Conservation (phyloP, 1,140 invertebrate species). For the Coptotermes formosanus region DNA sequence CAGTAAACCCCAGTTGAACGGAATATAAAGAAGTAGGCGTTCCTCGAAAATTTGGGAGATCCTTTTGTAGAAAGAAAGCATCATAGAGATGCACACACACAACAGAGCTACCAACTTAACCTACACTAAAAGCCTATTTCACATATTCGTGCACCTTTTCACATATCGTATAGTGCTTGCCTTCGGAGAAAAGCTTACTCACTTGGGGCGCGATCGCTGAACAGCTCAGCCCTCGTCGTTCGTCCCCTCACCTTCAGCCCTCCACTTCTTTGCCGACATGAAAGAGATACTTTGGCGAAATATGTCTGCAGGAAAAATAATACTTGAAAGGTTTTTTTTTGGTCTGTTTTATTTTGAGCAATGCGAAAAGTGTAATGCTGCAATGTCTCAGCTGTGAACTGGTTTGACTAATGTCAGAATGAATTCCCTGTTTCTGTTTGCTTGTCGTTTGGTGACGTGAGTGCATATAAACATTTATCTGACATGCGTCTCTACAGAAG, state of each 20-base stretch:
- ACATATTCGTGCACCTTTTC: slow-evolving; percentile 31
- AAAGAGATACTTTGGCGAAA: background rate
- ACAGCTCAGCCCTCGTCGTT: background rate
- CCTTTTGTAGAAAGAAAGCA: slow-evolving; percentile 25
- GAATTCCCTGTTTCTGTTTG: background rate
- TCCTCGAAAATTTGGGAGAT: slow-evolving; percentile 28
- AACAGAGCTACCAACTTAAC: slow-evolving; percentile 28
- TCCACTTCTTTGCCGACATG: background rate
- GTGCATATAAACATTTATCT: background rate
- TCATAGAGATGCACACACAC: background rate
- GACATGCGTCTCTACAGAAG: background rate
- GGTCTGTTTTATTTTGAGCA: background rate
- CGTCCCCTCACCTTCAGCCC: background rate
- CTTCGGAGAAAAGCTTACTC: slow-evolving; percentile 13
- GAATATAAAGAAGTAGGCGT: slow-evolving; percentile 28
- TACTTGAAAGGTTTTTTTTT: background rate
- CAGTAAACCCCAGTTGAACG: background rate
- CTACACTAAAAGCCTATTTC: slow-evolving; percentile 33
- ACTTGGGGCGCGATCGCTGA: background rate
- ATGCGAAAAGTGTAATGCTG: background rate
- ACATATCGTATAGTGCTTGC: slow-evolving; percentile 16
- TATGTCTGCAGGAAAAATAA: background rate
- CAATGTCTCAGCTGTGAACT: background rate
- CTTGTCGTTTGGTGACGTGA: background rate
- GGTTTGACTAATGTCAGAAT: background rate